phyloP scores from a whole-genome alignment of 2,113 vertebrate genomes.

The Archilochus colubris region DNA sequence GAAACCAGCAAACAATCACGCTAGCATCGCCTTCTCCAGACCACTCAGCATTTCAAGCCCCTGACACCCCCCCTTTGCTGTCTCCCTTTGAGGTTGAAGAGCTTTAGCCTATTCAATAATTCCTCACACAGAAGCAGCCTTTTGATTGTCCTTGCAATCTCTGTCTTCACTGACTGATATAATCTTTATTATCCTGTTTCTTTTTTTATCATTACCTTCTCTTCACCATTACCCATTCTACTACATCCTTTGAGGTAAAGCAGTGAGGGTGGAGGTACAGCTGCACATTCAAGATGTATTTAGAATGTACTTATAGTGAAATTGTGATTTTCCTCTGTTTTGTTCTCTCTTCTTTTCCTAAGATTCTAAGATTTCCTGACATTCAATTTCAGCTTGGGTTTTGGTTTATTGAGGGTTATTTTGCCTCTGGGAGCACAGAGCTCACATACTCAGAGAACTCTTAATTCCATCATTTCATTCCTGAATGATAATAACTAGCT shows the following conservation, averaged over 20 bases:
- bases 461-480: neutral
- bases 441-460: neutral
- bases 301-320: neutral
- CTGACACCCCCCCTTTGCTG: neutral
- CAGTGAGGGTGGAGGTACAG: neutral
- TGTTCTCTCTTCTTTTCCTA: conserved; percentile 12
- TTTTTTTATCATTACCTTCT: neutral
- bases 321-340: neutral
- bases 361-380: neutral
- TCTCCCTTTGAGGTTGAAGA: neutral
- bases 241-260: conserved; percentile 15
- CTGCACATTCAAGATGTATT: conserved; percentile 14
- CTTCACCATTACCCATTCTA: conserved; percentile 9
- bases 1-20: neutral
- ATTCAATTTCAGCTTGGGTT: neutral
- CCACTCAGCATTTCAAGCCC: neutral
- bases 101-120: conserved; percentile 17
- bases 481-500: neutral
- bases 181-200: conserved; percentile 7
- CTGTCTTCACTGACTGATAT: neutral
- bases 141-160: conserved; percentile 38
- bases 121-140: neutral
- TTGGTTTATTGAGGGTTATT: neutral
- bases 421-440: neutral
- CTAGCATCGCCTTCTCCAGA: neutral